Percentiles rank a stretch among this genome's conserved stretches.
Evolutionary conservation across 2,113 vertebrate genomes (phyloP).

Genomic region (Pygoscelis adeliae): DNA sequence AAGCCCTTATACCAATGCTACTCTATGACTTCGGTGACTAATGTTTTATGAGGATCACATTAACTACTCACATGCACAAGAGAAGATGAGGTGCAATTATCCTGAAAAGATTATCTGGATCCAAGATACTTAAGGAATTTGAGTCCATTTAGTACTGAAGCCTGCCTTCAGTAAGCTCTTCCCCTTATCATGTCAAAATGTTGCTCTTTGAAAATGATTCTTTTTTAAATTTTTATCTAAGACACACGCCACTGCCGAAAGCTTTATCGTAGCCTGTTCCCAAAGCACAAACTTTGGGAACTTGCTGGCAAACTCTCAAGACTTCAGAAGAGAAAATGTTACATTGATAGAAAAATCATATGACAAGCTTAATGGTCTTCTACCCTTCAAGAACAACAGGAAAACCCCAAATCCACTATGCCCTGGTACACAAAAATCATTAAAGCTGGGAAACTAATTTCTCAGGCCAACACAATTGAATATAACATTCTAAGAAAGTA

Average conservation of each 20-base stretch:
- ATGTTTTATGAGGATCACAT: neutral
- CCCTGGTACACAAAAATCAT: neutral
- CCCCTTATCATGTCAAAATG: neutral
- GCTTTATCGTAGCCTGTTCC: neutral
- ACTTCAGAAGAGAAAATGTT: neutral
- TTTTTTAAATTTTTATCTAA: no score
- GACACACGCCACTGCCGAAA: neutral
- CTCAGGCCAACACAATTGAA: neutral
- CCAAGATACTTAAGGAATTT: neutral
- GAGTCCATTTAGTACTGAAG: neutral
- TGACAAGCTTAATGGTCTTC: neutral
- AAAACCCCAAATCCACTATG: neutral
- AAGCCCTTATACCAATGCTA: neutral
- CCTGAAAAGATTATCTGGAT: neutral
- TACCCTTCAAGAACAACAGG: neutral
- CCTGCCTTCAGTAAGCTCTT: neutral
- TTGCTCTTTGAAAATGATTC: neutral
- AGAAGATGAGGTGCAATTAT: neutral
- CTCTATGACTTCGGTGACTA: neutral
- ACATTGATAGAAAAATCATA: neutral
- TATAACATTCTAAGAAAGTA: neutral
- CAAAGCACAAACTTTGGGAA: neutral
- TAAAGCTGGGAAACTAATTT: neutral
- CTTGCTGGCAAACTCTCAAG: neutral
- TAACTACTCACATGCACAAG: neutral